phyloP scores from a whole-genome alignment of 2,888 invertebrate species.

The Euphydryas editha region DNA sequence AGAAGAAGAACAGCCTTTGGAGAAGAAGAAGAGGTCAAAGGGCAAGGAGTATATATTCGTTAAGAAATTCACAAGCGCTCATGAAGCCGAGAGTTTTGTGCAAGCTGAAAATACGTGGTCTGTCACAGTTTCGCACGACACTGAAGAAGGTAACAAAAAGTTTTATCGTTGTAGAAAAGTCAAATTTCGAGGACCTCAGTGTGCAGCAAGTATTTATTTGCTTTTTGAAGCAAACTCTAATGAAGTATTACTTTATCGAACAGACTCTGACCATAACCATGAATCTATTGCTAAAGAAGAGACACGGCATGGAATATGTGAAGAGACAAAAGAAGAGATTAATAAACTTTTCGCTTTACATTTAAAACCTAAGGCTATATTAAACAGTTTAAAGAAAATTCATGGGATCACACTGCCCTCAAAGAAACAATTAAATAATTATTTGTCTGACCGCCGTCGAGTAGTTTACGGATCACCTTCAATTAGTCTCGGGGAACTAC shows the following conservation, averaged over 20 bases:
- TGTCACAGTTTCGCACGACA: not conserved
- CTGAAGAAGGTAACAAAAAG: not conserved
- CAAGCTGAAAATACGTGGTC: too few relatives aligned
- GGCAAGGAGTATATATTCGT: too few relatives aligned
- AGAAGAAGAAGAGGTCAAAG: too few relatives aligned
- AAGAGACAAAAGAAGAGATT: not conserved
- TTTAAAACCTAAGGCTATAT: not conserved
- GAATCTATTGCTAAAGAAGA: not conserved
- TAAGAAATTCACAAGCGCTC: too few relatives aligned
- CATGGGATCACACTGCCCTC: conserved; percentile 6
- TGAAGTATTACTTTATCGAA: not conserved
- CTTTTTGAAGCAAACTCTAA: too few relatives aligned
- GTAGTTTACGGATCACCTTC: conserved; percentile 4
- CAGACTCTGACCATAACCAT: not conserved
- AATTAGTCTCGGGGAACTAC: conserved; percentile 13
- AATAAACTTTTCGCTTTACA: not conserved
- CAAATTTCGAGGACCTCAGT: not conserved
- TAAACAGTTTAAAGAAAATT: not conserved
- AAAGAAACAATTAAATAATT: conserved; percentile 7
- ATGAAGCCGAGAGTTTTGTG: too few relatives aligned
- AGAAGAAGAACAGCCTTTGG: too few relatives aligned
- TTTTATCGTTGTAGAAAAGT: not conserved
- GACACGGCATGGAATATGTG: not conserved
- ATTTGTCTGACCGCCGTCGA: not conserved
- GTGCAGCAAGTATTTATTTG: too few relatives aligned